A percentile compares a stretch with the other conserved stretches of the same genome.
These are phyloP conservation scores for Venusia cambrica DNA, from an alignment of 2,888 invertebrate species.

Conservation along the genomic window DNA sequence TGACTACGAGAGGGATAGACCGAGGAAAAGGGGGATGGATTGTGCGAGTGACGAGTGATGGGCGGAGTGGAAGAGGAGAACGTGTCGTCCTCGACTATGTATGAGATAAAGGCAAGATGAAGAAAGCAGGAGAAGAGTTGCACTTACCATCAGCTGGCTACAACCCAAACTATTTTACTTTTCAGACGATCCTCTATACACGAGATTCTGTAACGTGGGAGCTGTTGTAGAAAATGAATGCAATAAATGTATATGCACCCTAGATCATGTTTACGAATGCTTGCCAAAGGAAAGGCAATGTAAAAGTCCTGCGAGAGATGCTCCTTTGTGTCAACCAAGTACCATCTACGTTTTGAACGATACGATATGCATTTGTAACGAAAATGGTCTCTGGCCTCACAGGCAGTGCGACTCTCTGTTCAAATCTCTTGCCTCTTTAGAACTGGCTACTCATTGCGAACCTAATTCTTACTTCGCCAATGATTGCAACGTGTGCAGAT, in stretches of 20 bases:
- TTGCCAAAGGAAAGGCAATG: conserved; percentile 21
- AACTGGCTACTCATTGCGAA: conserved; percentile 33
- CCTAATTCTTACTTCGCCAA: conserved; percentile 44
- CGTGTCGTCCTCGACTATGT: no score
- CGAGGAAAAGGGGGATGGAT: no score
- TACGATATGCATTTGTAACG: conserved; percentile 49
- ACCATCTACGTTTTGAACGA: conserved; percentile 40
- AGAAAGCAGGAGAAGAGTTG: no score
- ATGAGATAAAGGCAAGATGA: no score
- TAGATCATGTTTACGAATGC: conserved; percentile 36
- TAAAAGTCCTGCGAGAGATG: conserved; percentile 1
- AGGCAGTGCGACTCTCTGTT: conserved; percentile 39
- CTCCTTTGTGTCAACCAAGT: conserved; percentile 39
- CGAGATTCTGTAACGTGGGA: conserved; percentile 37
- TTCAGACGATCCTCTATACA: conserved; percentile 29
- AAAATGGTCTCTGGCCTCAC: conserved; percentile 52
- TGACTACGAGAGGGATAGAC: no score
- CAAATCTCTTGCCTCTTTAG: conserved; percentile 27
- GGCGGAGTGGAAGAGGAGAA: no score
- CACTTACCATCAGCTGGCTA: no score
- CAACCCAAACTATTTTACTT: no score
- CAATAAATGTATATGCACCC: conserved; percentile 38
- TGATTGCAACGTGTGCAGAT: conserved; percentile 60
- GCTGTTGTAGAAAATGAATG: conserved; percentile 39
- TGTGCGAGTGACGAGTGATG: no score